Conservation (phyloP, 2,797 vertebrate species). For the Bradypus variegatus region DNA sequence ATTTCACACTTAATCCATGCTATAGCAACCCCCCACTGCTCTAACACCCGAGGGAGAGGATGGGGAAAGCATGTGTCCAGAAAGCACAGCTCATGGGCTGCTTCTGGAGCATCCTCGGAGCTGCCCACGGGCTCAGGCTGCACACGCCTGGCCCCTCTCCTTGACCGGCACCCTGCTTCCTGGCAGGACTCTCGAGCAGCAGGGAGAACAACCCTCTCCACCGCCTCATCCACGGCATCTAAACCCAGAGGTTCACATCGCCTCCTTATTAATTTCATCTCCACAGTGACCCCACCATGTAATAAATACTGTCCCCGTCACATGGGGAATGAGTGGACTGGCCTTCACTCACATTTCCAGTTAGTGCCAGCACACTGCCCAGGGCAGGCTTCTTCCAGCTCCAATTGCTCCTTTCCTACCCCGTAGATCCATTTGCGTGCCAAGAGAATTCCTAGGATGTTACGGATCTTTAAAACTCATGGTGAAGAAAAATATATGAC, state of each 20-base stretch:
- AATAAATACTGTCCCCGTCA: background rate
- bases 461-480: background rate
- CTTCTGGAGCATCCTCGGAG: background rate
- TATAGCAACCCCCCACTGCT: background rate
- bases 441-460: background rate
- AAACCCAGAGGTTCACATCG: too few relatives aligned
- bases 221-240: too few relatives aligned
- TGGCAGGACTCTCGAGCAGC: background rate
- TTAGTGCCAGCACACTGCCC: background rate
- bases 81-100: background rate
- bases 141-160: background rate
- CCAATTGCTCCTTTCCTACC: background rate
- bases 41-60: accelerated
- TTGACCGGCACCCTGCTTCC: background rate
- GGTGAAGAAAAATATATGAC: background rate
- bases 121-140: background rate
- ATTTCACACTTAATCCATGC: background rate
- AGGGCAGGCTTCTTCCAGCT: background rate
- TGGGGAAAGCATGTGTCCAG: background rate
- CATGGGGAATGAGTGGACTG: background rate
- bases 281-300: background rate
- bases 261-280: background rate
- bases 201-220: background rate
- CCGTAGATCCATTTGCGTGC: background rate
- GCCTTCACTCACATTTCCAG: background rate